phyloP scores from a whole-genome alignment of 2,797 vertebrate genomes.

The Danio aesculapii region DNA sequence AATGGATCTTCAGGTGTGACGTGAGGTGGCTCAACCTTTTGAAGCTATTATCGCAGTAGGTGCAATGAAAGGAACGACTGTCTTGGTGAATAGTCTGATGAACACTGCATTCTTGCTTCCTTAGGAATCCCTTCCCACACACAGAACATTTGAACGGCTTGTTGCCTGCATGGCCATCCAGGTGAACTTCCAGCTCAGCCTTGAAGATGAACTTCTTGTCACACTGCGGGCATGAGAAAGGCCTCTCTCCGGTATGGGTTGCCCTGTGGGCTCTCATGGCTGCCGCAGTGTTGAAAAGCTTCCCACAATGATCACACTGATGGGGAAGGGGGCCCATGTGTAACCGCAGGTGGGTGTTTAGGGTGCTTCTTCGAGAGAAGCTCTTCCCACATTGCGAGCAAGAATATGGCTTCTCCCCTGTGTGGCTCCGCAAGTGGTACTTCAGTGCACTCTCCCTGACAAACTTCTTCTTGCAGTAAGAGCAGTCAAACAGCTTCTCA shows the following conservation, averaged over 20 bases:
- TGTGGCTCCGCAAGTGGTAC: conserved; percentile 49
- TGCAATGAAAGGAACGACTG: conserved; percentile 27
- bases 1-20: conserved; percentile 41
- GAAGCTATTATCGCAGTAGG: conserved; percentile 48
- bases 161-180: conserved; percentile 11
- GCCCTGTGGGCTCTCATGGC: conserved; percentile 37
- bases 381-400: conserved; percentile 44
- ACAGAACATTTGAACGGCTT: conserved; percentile 21
- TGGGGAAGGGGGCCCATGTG: conserved; percentile 25
- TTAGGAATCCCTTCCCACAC: conserved; percentile 40
- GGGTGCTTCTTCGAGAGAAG: neutral
- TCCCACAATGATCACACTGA: conserved; percentile 44
- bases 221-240: conserved; percentile 40
- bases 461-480: conserved; percentile 52
- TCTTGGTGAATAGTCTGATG: conserved; percentile 42
- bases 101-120: neutral
- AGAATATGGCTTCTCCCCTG: conserved; percentile 46
- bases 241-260: conserved; percentile 33
- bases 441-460: conserved; percentile 26
- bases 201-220: conserved; percentile 37
- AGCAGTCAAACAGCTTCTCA: conserved; percentile 27
- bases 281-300: conserved; percentile 2
- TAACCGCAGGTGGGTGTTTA: conserved; percentile 29
- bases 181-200: neutral
- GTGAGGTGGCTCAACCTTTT: conserved; percentile 30